Evolutionary conservation across 2,888 invertebrate genomes (phyloP), one percentile per base, ranked within the genome.

Genomic region (Agrilus mali): DNA sequence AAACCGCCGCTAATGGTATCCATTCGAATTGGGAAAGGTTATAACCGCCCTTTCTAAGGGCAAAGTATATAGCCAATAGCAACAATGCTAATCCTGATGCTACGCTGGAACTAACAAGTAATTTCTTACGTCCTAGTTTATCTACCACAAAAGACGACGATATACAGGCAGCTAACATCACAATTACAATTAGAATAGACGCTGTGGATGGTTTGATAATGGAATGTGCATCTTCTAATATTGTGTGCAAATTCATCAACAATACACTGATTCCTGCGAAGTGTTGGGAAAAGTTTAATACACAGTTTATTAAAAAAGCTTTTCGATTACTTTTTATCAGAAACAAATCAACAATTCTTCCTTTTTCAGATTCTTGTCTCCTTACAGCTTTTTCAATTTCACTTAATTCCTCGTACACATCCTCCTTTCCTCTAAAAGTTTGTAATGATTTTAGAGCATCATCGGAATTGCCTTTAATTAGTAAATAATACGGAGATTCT

Each of bases 171-270:
- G 61, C 39, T 32, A 65, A 49, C 66, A 66, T 66, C 16, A 62
- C 52, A 4, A 55, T 53, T 2, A 63, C 56, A 44, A 64, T 65
- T n/a, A 65, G 47, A 37, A 66, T 65, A 2, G 61, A 62, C 2
- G 63, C 58, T 8, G 50, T 50, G 55, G 42, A 51, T 7, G 57
- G 49, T 15, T 57, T 50, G 37, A 65, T 56, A 40, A 60, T 58
- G 3, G 61, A 59, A 7, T 60, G 59, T 2, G 64, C 64, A 40
- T 59, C 57, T n/a, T 53, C 50, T 16, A 66, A 44, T 43, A 66
- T 65, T 8, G 56, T 51, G 45, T 66, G 65, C 8, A 66, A 48
- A 40, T 66, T 65, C 65, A 66, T 65, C 12, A 65, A 36, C 36
- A 66, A 60, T 2, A 65, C 65, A 39, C 58, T 61, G 22, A 66